phyloP scores from a whole-genome alignment of 2,797 vertebrate genomes.

The Orestias chungarensis region DNA sequence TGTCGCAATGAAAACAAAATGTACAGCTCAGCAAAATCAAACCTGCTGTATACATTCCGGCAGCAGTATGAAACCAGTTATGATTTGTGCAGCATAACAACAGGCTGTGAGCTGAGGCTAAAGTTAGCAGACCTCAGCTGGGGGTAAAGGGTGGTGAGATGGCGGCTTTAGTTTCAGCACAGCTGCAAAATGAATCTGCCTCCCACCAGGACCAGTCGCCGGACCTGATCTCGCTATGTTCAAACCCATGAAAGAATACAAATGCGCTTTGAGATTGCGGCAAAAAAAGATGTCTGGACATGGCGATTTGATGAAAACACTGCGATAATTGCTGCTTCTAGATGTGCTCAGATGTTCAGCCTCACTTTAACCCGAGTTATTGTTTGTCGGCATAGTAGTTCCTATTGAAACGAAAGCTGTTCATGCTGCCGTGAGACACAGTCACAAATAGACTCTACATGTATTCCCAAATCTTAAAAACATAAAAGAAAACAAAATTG shows the following conservation, averaged over 20 bases:
- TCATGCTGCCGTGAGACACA: too few species aligned
- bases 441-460: too few species aligned
- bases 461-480: neutral
- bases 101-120: slow-evolving; percentile 56
- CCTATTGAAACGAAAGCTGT: too few species aligned
- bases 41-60: neutral
- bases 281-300: neutral
- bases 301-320: neutral
- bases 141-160: too few species aligned
- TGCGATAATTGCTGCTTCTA: neutral
- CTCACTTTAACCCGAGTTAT: neutral
- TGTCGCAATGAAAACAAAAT: slow-evolving; percentile 67
- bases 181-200: slow-evolving; percentile 5
- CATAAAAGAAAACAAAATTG: too few species aligned
- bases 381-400: neutral
- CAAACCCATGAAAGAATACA: slow-evolving; percentile 3
- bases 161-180: slow-evolving; percentile 27
- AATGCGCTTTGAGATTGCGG: slow-evolving; percentile 9
- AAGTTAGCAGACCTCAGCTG: slow-evolving; percentile 47
- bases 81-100: slow-evolving; percentile 44
- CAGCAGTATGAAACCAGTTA: slow-evolving; percentile 16
- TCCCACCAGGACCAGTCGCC: slow-evolving; percentile 5
- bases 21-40: slow-evolving; percentile 67
- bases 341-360: neutral
- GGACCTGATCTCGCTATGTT: slow-evolving; percentile 17